A percentile compares a stretch with the other conserved stretches of the same genome.
phyloP scores from a whole-genome alignment of 2,888 invertebrate genomes.

The Thecophora atra region DNA sequence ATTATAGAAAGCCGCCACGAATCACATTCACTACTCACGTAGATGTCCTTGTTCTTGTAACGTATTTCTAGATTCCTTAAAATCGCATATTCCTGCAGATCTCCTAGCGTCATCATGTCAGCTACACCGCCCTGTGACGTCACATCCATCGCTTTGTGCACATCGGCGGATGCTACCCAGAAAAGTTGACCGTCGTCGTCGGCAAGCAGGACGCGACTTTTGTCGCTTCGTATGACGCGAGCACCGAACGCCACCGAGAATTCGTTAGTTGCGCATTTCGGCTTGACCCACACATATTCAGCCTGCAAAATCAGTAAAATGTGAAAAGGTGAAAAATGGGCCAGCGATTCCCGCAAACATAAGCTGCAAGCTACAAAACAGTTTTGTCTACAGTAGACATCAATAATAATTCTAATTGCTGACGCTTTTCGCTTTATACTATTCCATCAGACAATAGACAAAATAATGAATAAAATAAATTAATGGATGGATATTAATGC shows the following conservation, averaged over 20 bases:
- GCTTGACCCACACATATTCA: slow-evolving; percentile 90
- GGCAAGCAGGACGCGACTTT: slow-evolving; percentile 78
- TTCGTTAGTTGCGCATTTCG: slow-evolving; percentile 71
- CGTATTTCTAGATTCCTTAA: slow-evolving; percentile 89
- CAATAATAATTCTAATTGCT: too few species aligned
- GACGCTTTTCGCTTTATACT: too few species aligned
- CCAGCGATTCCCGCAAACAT: too few species aligned
- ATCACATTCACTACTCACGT: slow-evolving; percentile 78
- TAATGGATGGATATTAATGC: too few species aligned
- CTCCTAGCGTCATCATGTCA: slow-evolving; percentile 95
- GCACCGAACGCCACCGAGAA: slow-evolving; percentile 89
- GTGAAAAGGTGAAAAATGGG: not conserved
- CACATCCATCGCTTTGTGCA: slow-evolving; percentile 77
- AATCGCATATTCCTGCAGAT: slow-evolving; percentile 94
- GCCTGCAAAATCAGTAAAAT: slow-evolving; percentile 69
- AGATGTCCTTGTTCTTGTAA: slow-evolving; percentile 88
- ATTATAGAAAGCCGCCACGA: not conserved
- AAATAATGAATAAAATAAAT: too few species aligned
- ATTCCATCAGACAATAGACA: too few species aligned
- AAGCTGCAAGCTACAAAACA: too few species aligned
- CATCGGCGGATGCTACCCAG: slow-evolving; percentile 70
- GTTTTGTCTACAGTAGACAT: too few species aligned
- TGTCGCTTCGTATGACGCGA: slow-evolving; percentile 80
- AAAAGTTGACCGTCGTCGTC: slow-evolving; percentile 86
- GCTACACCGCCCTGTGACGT: slow-evolving; percentile 86